Percentiles rank a stretch among this genome's conserved stretches.
phyloP scores from a whole-genome alignment of 2,797 vertebrate species.

The Syndactyla subalaris region DNA sequence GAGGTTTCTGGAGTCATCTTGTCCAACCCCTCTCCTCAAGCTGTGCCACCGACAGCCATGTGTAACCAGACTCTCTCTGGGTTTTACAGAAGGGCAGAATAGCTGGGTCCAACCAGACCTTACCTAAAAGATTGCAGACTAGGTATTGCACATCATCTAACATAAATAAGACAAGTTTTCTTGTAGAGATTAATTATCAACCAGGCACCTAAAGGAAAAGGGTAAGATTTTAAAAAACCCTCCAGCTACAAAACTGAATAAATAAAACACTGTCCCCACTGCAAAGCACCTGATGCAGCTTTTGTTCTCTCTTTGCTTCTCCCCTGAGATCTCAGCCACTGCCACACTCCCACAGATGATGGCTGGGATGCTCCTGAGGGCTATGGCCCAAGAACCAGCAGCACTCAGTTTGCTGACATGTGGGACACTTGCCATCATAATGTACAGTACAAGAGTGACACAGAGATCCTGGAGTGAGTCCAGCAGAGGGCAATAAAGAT shows the following conservation, averaged over 20 bases:
- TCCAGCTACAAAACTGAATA: background rate
- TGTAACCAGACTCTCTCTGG: accelerated
- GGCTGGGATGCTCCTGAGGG: background rate
- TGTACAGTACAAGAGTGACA: too few relatives aligned
- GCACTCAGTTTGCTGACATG: too few relatives aligned
- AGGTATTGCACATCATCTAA: accelerated
- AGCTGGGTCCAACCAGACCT: background rate
- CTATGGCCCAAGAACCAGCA: background rate
- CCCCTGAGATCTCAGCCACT: too few relatives aligned
- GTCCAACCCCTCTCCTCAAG: background rate
- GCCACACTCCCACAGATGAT: too few relatives aligned
- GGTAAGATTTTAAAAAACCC: background rate
- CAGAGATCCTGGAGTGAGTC: accelerated
- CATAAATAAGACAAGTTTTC: background rate
- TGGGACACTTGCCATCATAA: background rate
- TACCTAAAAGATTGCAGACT: background rate
- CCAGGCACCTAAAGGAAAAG: background rate
- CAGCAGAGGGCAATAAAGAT: background rate
- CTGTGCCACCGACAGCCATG: background rate
- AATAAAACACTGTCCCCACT: background rate
- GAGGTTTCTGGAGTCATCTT: background rate
- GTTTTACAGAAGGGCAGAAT: background rate
- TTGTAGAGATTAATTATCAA: background rate
- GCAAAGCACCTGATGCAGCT: background rate
- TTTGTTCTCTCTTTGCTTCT: background rate